Base-by-base conservation (phyloP, 2,888 invertebrate species). In the Agelastica alni region DNA sequence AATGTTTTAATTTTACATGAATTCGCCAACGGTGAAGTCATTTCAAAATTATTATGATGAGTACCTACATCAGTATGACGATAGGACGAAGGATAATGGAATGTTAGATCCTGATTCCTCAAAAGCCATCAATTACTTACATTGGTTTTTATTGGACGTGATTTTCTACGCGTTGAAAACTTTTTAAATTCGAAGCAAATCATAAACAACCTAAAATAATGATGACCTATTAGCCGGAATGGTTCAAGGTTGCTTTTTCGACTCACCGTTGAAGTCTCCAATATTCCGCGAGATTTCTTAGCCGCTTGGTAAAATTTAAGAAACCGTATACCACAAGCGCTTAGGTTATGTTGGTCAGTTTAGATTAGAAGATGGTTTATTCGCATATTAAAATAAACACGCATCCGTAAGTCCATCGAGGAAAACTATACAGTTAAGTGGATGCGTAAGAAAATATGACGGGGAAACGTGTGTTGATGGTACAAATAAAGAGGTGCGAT, bases 191-290 rank as follows among this genome's bases (percentile, higher is more conserved):
- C n/a, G 10, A 3, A 31, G 6, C 4, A 9, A n/a, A n/a, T n/a
- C n/a, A n/a, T n/a, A n/a, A n/a, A n/a, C n/a, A n/a, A n/a, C n/a
- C n/a, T n/a, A n/a, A n/a, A n/a, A n/a, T 58, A 55, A 37, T 51
- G 28, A 51, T 30, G 17, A 31, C 44, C 30, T 14, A 32, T 14
- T 16, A 30, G 3, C 3, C 14, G 7, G 31, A 18, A n/a, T 17
- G 28, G 31, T 39, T 37, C 46, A 30, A 52, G 44, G 56, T 52
- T 56, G 31, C 47, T 39, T 6, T 44, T 30, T 44, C 26, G 16
- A 52, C 43, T 39, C n/a, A 47, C 32, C 47, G 12, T 56, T 13
- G 26, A 26, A 56, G 10, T 56, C 56, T 56, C 47, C 17, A 18
- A 1, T 16, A 14, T 16, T 13, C 13, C 41, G n/a, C n/a, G n/a